Percentiles rank a stretch among this genome's conserved stretches.
phyloP scores from a whole-genome alignment of 1,140 invertebrate species.

The Cotesia chilonis region DNA sequence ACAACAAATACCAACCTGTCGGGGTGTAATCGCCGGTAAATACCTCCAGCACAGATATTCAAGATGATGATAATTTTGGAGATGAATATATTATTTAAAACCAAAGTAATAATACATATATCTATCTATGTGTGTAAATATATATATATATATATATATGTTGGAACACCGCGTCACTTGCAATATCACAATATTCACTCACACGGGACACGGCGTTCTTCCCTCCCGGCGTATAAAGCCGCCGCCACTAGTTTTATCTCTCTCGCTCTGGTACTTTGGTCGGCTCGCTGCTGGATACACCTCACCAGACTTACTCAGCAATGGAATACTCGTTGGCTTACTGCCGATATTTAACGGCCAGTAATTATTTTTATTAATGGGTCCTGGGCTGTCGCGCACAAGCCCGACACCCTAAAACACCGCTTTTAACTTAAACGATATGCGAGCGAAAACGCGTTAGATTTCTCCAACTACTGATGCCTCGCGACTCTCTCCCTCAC shows the following conservation, averaged over 20 bases:
- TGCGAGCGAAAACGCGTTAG: conserved; percentile 40
- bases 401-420: conserved; percentile 45
- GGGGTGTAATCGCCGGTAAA: conserved; percentile 22
- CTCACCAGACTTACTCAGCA: not conserved
- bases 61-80: too few relatives aligned
- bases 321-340: not conserved
- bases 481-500: conserved; percentile 58
- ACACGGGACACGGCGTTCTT: conserved; percentile 17
- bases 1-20: too few relatives aligned
- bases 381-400: conserved; percentile 44
- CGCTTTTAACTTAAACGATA: conserved; percentile 35
- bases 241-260: conserved; percentile 28
- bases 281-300: conserved; percentile 10
- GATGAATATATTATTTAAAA: too few relatives aligned
- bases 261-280: conserved; percentile 27
- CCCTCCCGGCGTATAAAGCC: conserved; percentile 24
- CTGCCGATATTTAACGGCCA: conserved; percentile 3
- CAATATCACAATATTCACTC: conserved; percentile 37
- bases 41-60: too few relatives aligned
- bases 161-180: conserved; percentile 29
- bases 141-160: not conserved
- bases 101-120: too few relatives aligned
- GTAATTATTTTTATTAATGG: conserved; percentile 35
- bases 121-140: too few relatives aligned
- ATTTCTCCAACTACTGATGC: conserved; percentile 35